A percentile compares a stretch with the other conserved stretches of the same genome.
Conservation (phyloP, 2,797 vertebrate genomes). For the Lacerta bilineata region DNA sequence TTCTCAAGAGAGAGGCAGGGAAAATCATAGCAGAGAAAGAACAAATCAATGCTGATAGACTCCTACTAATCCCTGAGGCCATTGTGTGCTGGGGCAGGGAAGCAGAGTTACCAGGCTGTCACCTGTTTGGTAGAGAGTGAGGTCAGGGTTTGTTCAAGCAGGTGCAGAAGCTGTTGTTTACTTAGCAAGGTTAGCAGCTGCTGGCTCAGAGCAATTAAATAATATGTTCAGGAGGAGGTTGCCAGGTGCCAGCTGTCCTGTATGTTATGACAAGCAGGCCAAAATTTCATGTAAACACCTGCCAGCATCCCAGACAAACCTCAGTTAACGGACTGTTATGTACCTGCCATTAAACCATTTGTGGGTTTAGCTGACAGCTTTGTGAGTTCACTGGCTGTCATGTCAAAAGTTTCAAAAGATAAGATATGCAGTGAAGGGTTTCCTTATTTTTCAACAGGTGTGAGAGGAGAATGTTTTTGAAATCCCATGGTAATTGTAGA, state of each 20-base stretch:
- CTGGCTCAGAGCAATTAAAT: conserved; percentile 75
- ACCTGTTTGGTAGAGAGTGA: conserved; percentile 35
- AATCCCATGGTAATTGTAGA: conserved; percentile 38
- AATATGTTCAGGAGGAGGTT: conserved; percentile 70
- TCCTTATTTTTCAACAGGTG: conserved; percentile 48
- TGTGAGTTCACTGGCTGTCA: conserved; percentile 13
- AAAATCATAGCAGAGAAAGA: conserved; percentile 18
- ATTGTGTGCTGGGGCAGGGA: conserved; percentile 19
- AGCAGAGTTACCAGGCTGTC: conserved; percentile 42
- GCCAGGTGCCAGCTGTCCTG: conserved; percentile 79
- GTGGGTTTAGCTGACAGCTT: conserved; percentile 68
- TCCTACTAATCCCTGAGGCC: conserved; percentile 40
- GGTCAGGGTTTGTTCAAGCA: conserved; percentile 67
- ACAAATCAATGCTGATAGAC: conserved; percentile 32
- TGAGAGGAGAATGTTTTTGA: conserved; percentile 40
- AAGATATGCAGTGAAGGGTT: conserved; percentile 27
- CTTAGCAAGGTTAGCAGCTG: conserved; percentile 68
- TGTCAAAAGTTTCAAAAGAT: conserved; percentile 48
- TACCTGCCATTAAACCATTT: conserved; percentile 71
- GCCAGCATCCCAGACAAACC: conserved; percentile 73
- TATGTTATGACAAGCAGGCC: conserved; percentile 67
- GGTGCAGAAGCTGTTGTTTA: conserved; percentile 80
- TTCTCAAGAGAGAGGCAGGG: not conserved
- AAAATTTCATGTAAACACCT: conserved; percentile 79
- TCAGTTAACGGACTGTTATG: conserved; percentile 71